Evolutionary conservation across 1,140 invertebrate genomes (phyloP).

Genomic region (Callitettix versicolor): DNA sequence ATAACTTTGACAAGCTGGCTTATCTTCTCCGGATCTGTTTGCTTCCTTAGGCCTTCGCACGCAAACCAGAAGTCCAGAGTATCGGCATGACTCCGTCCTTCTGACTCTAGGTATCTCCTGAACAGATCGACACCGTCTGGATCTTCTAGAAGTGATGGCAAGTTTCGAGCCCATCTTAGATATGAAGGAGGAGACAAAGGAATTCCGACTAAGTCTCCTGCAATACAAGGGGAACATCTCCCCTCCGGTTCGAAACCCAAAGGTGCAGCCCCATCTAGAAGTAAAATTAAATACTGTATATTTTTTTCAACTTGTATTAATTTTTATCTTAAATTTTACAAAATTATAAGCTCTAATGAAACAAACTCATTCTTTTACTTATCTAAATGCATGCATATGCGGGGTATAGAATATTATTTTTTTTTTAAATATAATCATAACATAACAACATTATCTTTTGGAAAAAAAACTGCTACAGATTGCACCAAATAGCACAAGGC

Average conservation of each 20-base stretch:
- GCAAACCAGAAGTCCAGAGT: slow-evolving; percentile 84
- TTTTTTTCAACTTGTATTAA: not conserved
- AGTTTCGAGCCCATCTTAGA: slow-evolving; percentile 73
- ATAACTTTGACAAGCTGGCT: slow-evolving; percentile 69
- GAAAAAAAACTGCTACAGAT: too few relatives aligned
- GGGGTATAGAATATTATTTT: too few relatives aligned
- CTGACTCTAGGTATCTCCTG: slow-evolving; percentile 67
- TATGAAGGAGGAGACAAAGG: slow-evolving; percentile 56
- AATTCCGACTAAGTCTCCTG: slow-evolving; percentile 35
- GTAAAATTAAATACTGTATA: slow-evolving; percentile 24
- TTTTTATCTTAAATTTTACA: not conserved
- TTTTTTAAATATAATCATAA: too few relatives aligned
- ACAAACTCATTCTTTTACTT: not conserved
- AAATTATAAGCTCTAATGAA: not conserved
- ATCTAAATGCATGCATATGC: too few relatives aligned
- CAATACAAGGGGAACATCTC: slow-evolving; percentile 25
- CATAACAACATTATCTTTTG: too few relatives aligned
- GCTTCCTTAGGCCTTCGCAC: slow-evolving; percentile 76
- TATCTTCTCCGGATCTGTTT: slow-evolving; percentile 57
- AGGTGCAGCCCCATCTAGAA: slow-evolving; percentile 38
- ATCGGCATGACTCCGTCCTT: slow-evolving; percentile 63
- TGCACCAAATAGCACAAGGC: too few relatives aligned
- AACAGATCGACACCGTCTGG: slow-evolving; percentile 77
- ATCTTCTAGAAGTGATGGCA: slow-evolving; percentile 71
- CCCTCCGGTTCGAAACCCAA: slow-evolving; percentile 41